Base-by-base conservation (phyloP, 2,113 vertebrate genomes). In the Nyctibius bracteatus region DNA sequence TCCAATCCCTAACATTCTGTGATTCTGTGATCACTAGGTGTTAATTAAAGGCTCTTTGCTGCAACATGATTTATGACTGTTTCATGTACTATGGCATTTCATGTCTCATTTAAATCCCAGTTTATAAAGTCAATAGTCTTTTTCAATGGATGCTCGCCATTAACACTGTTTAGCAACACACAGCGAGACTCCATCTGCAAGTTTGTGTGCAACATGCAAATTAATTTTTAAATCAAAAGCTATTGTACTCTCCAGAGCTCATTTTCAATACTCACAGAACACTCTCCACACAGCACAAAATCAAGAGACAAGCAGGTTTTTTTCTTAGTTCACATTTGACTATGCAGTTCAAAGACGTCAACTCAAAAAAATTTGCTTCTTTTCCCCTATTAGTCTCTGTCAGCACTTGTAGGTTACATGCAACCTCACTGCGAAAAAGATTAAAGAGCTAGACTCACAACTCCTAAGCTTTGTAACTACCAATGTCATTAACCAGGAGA, bases 131-230 rank as follows among this genome's bases (percentile, higher is more conserved):
- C 81, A 93, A 18, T 14, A 81, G n/a, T 8, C 30, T 81, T 90
- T 73, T 74, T 86, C 83, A 74, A 39, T 33, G 80, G 83, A 85
- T 94, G 87, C 90, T 92, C 72, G 73, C 58, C 73, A 88, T 63
- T 75, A 70, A 65, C 25, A 85, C 80, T 86, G 79, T 86, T 81
- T 72, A 94, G 82, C 86, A 95, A 61, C 80, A 90, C 86, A 83
- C 85, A 95, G 86, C 28, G 78, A 94, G 92, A 88, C 37, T 81
- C 85, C 91, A 93, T 90, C 88, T 96, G 70, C 91, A 94, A 91
- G 72, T 83, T 46, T 23, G 43, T 88, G 78, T 18, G 67, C 21
- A 90, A 90, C 17, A 85, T 31, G 62, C 43, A 96, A 96, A 86
- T 68, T 65, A 87, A 74, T 92, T 92, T 95, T 92, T 39, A 66